Evolutionary conservation across 2,113 vertebrate species (phyloP).

Genomic region (Misgurnus mizolepis): DNA sequence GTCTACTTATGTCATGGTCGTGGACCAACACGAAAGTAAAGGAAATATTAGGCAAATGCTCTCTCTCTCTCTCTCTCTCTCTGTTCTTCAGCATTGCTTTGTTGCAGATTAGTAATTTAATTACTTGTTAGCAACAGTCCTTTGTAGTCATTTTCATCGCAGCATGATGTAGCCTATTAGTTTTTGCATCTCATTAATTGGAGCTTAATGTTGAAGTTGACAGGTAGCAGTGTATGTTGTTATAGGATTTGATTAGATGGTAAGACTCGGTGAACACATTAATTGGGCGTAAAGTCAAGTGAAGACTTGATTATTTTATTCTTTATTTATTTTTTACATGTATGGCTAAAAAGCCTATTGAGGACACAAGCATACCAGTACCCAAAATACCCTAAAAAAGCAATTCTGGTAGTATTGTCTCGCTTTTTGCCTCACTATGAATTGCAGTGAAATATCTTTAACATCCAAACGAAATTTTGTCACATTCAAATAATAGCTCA

Average conservation of each 20-base stretch:
- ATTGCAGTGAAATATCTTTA: not conserved
- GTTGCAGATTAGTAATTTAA: slow-evolving; percentile 53
- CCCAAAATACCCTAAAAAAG: no score
- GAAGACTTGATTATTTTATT: no score
- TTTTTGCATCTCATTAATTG: slow-evolving; percentile 56
- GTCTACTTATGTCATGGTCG: slow-evolving; percentile 51
- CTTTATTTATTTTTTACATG: no score
- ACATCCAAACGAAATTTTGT: not conserved
- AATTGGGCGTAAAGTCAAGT: slow-evolving; percentile 36
- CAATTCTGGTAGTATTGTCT: no score
- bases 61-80: slow-evolving; percentile 15
- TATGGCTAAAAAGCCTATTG: no score
- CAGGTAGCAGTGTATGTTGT: slow-evolving; percentile 64
- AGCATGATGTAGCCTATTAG: slow-evolving; percentile 35
- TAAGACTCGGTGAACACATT: slow-evolving; percentile 36
- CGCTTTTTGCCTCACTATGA: no score
- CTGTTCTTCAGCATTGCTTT: slow-evolving; percentile 18
- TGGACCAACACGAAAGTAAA: slow-evolving; percentile 28
- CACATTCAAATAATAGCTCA: slow-evolving; percentile 21
- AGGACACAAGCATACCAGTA: no score
- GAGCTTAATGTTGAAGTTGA: slow-evolving; percentile 61
- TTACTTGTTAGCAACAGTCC: slow-evolving; percentile 47
- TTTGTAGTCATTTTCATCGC: slow-evolving; percentile 44
- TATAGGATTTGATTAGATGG: slow-evolving; percentile 59
- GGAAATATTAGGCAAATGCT: slow-evolving; percentile 27